Evolutionary conservation across 2,113 vertebrate genomes (phyloP).

Genomic region (Carassius carassius): DNA sequence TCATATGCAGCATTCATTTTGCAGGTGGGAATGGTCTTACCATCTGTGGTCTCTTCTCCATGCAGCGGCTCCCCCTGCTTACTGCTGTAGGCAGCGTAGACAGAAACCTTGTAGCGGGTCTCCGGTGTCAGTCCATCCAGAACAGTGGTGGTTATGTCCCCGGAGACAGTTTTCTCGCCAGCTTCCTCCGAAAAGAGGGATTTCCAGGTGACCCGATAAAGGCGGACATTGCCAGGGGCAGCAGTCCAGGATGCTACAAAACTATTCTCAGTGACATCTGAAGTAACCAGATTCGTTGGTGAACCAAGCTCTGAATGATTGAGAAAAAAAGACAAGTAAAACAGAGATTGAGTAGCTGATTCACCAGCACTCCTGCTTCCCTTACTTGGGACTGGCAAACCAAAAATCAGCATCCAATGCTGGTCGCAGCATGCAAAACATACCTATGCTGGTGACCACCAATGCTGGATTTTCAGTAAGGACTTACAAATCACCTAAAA

Average conservation of each 20-base stretch:
- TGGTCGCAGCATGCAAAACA: background rate
- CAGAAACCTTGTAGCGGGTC: conserved; percentile 91
- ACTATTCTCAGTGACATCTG: conserved; percentile 89
- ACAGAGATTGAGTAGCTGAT: background rate
- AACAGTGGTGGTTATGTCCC: conserved; percentile 79
- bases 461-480: background rate
- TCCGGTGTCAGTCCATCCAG: conserved; percentile 90
- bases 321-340: conserved; percentile 34
- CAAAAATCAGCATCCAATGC: too few relatives aligned
- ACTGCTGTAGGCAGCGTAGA: conserved; percentile 84
- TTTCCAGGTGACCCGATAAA: conserved; percentile 88
- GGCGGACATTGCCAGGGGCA: conserved; percentile 87
- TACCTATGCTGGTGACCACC: background rate
- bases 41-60: conserved; percentile 91
- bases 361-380: background rate
- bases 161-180: conserved; percentile 85
- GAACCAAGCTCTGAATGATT: conserved; percentile 85
- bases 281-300: conserved; percentile 86
- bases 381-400: background rate
- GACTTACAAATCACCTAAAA: too few relatives aligned
- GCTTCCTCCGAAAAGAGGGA: conserved; percentile 86
- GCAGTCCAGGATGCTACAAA: conserved; percentile 87
- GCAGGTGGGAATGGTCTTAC: conserved; percentile 72
- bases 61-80: conserved; percentile 87
- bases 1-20: conserved; percentile 44